Conservation (phyloP, 2,888 invertebrate species). For the Adelphocoris suturalis region DNA sequence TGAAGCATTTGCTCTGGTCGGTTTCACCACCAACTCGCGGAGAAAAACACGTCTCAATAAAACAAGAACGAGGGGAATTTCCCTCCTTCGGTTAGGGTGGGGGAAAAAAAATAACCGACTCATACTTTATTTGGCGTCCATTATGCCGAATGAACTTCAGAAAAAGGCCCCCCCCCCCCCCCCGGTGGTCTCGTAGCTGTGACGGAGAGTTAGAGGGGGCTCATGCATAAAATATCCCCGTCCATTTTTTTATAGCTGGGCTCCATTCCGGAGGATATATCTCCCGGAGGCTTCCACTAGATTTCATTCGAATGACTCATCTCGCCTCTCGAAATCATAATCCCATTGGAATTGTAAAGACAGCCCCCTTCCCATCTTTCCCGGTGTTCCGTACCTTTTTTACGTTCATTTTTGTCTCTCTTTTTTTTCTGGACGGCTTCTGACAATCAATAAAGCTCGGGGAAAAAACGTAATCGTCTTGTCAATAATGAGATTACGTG, state of each 20-base stretch:
- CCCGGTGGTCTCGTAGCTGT: neutral
- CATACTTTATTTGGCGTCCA: constrained; percentile 37
- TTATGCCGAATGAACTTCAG: constrained; percentile 44
- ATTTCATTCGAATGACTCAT: constrained; percentile 53
- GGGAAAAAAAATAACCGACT: constrained; percentile 1
- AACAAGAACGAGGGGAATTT: neutral
- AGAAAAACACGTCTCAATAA: neutral
- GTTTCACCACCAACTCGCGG: no score
- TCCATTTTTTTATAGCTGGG: constrained; percentile 35
- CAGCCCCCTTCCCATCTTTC: neutral
- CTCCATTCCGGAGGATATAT: constrained; percentile 3
- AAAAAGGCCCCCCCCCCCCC: neutral
- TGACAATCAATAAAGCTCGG: constrained; percentile 6
- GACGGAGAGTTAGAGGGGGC: neutral
- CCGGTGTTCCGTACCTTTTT: neutral
- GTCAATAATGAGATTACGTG: constrained; percentile 39
- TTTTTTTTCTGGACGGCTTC: neutral
- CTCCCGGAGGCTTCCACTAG: constrained; percentile 43
- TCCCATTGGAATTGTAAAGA: constrained; percentile 30
- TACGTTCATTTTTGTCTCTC: neutral
- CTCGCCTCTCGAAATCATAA: constrained; percentile 40
- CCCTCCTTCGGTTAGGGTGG: neutral
- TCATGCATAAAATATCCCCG: constrained; percentile 53
- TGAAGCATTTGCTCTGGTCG: no score
- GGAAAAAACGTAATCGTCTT: constrained; percentile 17